Evolutionary conservation across 2,113 vertebrate genomes (phyloP).

Genomic region (Lutjanus erythropterus): DNA sequence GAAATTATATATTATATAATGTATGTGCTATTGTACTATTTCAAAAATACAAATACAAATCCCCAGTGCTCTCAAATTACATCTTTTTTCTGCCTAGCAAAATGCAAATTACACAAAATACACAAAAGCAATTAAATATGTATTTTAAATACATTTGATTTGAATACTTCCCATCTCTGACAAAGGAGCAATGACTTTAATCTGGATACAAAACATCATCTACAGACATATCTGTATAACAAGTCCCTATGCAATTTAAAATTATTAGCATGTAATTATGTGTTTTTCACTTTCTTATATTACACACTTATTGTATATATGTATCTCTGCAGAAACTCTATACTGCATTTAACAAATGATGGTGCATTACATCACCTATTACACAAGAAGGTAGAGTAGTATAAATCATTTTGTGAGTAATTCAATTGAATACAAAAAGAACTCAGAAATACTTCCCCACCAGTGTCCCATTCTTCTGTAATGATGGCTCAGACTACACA

Average conservation of each 20-base stretch:
- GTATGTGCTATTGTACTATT: no score
- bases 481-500: constrained; percentile 29
- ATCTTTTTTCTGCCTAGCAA: no score
- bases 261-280: neutral
- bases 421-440: constrained; percentile 28
- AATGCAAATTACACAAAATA: no score
- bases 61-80: no score
- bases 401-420: constrained; percentile 35
- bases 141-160: no score
- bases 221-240: neutral
- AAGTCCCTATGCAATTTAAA: neutral
- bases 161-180: no score
- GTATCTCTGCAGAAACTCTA: neutral
- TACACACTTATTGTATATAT: neutral
- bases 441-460: constrained; percentile 31
- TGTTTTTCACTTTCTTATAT: neutral
- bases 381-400: neutral
- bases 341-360: neutral
- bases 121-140: no score
- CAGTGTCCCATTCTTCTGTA: constrained; percentile 50
- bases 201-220: neutral
- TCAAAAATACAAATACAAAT: no score
- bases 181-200: neutral
- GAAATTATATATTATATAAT: no score
- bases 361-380: constrained; percentile 25